A percentile compares a stretch with the other conserved stretches of the same genome.
Conservation (phyloP, 2,888 invertebrate genomes). For the Masnerella sp. region DNA sequence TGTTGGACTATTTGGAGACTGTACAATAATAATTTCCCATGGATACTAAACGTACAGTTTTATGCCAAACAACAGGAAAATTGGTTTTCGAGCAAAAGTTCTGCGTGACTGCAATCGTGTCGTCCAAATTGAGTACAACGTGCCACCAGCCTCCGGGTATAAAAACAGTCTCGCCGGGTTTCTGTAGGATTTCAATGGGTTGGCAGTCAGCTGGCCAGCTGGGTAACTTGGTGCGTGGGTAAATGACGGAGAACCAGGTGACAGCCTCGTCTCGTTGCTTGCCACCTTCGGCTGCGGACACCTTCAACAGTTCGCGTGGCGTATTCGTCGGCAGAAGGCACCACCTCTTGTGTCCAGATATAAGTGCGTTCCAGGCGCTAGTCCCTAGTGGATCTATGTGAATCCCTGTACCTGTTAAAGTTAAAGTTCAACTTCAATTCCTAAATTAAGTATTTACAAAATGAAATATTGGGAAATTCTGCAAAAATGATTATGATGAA, state of each 20-base stretch:
- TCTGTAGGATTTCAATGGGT: slow-evolving; percentile 96
- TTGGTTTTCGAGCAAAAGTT: slow-evolving; percentile 98
- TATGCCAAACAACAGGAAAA: slow-evolving; percentile 99
- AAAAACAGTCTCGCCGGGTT: slow-evolving; percentile 98
- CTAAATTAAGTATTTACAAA: no score
- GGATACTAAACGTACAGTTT: slow-evolving; percentile 89
- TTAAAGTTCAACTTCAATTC: no score
- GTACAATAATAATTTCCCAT: no score
- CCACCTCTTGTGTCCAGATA: slow-evolving; percentile 98
- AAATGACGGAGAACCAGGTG: slow-evolving; percentile 97
- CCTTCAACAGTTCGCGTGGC: slow-evolving; percentile 96
- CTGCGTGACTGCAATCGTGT: slow-evolving; percentile 98
- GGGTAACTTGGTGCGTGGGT: slow-evolving; percentile 92
- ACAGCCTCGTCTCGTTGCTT: slow-evolving; percentile 99
- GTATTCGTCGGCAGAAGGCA: slow-evolving; percentile 98
- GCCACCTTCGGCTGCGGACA: slow-evolving; percentile 93
- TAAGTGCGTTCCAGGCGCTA: slow-evolving; percentile 98
- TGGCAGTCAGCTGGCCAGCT: slow-evolving; percentile 95
- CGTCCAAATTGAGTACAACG: slow-evolving; percentile 97
- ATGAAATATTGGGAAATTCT: no score
- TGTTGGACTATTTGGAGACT: no score
- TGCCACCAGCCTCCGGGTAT: slow-evolving; percentile 99
- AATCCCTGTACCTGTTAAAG: slow-evolving; percentile 87
- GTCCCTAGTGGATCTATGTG: slow-evolving; percentile 99
- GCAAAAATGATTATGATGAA: no score